Conservation (phyloP, 2,113 vertebrate species). For the Phylloscopus trochiloides region DNA sequence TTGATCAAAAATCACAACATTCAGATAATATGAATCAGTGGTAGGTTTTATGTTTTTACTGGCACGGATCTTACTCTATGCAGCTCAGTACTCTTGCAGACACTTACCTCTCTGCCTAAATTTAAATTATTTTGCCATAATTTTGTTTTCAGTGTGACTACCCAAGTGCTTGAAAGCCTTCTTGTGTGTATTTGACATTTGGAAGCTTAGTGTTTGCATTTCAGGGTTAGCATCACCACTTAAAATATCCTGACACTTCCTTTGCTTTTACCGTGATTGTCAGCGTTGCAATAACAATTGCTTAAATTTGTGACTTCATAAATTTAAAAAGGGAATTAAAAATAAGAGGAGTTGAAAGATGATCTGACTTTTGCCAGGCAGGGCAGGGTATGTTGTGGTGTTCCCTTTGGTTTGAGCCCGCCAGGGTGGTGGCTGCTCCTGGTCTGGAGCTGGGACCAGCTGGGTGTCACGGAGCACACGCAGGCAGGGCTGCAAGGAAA, state of each 20-base stretch:
- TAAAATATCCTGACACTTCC: background rate
- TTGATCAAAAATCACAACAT: background rate
- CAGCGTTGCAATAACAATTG: background rate
- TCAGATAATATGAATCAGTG: background rate
- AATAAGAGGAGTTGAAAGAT: background rate
- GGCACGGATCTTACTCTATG: rapidly evolving
- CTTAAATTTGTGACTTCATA: background rate
- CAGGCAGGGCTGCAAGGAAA: background rate
- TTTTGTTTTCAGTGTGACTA: background rate
- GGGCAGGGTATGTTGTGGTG: background rate
- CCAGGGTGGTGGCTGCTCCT: background rate
- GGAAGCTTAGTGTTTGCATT: background rate
- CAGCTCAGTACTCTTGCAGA: background rate
- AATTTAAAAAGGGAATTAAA: background rate
- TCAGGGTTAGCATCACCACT: background rate
- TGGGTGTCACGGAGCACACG: rapidly evolving
- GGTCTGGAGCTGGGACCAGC: background rate
- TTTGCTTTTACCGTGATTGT: background rate
- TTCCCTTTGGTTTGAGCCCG: background rate
- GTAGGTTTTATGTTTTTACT: background rate
- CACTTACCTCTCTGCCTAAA: background rate
- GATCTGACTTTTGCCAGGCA: background rate
- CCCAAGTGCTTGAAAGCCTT: background rate
- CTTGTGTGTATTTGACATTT: background rate
- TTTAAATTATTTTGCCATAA: background rate